Evolutionary conservation across 2,113 vertebrate species (phyloP).

Genomic region (Pseudorhombus dupliciocellatus): DNA sequence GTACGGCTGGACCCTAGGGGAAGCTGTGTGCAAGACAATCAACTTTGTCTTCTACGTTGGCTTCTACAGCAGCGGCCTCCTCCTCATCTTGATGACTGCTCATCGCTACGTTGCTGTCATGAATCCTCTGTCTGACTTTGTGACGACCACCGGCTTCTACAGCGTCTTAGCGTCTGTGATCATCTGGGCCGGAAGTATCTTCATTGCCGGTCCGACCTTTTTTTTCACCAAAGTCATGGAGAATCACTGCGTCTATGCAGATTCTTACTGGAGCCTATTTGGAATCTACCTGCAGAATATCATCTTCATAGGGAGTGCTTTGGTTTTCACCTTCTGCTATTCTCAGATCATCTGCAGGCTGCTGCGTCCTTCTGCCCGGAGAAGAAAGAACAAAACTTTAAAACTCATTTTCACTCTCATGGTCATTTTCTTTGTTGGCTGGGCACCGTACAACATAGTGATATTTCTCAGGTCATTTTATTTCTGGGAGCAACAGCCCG

Average conservation of each 20-base stretch:
- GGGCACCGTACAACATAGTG: conserved; percentile 90
- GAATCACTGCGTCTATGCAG: conserved; percentile 65
- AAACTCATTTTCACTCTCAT: conserved; percentile 90
- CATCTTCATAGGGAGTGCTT: conserved; percentile 84
- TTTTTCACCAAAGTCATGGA: conserved; percentile 65
- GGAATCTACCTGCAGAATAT: conserved; percentile 84
- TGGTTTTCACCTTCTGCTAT: conserved; percentile 86
- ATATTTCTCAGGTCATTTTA: conserved; percentile 81
- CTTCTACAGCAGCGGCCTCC: conserved; percentile 89
- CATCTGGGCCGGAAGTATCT: conserved; percentile 83
- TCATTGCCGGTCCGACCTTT: conserved; percentile 79
- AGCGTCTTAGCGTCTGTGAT: conserved; percentile 68
- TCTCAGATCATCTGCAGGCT: conserved; percentile 84
- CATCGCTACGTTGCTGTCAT: conserved; percentile 88
- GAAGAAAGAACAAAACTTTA: conserved; percentile 85
- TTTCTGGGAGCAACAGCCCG: rapidly evolving
- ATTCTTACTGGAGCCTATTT: conserved; percentile 51
- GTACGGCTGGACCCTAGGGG: conserved; percentile 84
- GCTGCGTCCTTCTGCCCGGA: conserved; percentile 78
- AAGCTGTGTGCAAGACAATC: conserved; percentile 82
- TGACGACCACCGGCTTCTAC: conserved; percentile 63
- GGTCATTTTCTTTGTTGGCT: conserved; percentile 89
- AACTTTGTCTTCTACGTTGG: conserved; percentile 86
- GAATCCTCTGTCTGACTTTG: conserved; percentile 82
- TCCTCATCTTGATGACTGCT: conserved; percentile 88